phyloP scores from a whole-genome alignment of 2,888 invertebrate species.

The Eupithecia inturbata region DNA sequence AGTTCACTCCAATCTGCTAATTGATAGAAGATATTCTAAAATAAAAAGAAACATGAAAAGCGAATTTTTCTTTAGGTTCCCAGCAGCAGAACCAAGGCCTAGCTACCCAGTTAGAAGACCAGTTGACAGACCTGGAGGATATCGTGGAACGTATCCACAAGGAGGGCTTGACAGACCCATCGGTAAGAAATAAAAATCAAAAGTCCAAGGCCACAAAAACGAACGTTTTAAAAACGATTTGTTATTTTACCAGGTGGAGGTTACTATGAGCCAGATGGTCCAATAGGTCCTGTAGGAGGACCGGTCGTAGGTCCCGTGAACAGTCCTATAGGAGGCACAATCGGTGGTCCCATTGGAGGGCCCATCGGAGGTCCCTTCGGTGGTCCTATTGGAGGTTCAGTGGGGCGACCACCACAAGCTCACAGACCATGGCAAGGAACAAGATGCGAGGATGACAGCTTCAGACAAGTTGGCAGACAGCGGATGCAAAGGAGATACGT shows the following conservation, averaged over 20 bases:
- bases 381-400: conserved; percentile 64
- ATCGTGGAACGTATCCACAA: conserved; percentile 79
- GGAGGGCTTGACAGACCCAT: conserved; percentile 73
- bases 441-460: conserved; percentile 93
- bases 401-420: conserved; percentile 66
- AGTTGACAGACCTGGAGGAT: conserved; percentile 77
- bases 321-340: conserved; percentile 55
- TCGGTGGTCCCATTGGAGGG: conserved; percentile 55
- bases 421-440: conserved; percentile 80
- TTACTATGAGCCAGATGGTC: conserved; percentile 71
- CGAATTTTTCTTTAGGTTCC: conserved; percentile 58
- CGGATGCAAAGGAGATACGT: conserved; percentile 92
- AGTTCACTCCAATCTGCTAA: conserved; percentile 9
- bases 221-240: background rate
- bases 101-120: conserved; percentile 70
- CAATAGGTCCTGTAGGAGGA: conserved; percentile 59
- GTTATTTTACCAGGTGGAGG: conserved; percentile 55
- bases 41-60: background rate
- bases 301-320: conserved; percentile 52
- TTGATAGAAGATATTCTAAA: background rate
- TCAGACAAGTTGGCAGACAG: conserved; percentile 92
- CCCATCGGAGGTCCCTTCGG: conserved; percentile 52
- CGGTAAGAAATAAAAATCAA: conserved; percentile 52
- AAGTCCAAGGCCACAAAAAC: background rate
- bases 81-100: conserved; percentile 75